phyloP scores from a whole-genome alignment of 2,797 vertebrate genomes.

The Scarus forsteni region DNA sequence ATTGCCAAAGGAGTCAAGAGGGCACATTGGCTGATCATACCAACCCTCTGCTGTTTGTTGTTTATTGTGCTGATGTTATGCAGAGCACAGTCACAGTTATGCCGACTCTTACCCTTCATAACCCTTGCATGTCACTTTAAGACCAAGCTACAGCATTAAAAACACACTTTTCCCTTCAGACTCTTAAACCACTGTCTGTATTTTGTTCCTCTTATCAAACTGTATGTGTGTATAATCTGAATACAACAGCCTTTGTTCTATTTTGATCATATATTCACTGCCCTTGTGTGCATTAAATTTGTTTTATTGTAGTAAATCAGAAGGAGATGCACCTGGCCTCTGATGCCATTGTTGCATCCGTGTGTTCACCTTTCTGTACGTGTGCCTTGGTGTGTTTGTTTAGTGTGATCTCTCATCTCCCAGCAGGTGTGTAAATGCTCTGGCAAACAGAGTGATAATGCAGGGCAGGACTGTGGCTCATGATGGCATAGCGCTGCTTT shows the following conservation, averaged over 20 bases:
- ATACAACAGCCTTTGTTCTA: constrained; percentile 4
- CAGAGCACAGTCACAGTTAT: constrained; percentile 32
- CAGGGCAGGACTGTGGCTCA: constrained; percentile 25
- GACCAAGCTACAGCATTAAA: constrained; percentile 40
- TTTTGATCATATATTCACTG: constrained; percentile 18
- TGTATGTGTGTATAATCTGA: constrained; percentile 24
- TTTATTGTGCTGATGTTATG: constrained; percentile 51
- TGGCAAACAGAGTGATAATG: constrained; percentile 57
- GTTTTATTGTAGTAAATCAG: constrained; percentile 14
- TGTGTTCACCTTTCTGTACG: constrained; percentile 24
- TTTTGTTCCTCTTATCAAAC: constrained; percentile 35
- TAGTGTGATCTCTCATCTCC: constrained; percentile 30
- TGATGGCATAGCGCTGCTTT: constrained; percentile 55
- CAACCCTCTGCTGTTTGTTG: constrained; percentile 38
- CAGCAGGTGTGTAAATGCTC: constrained; percentile 75
- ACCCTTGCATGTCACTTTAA: constrained; percentile 34
- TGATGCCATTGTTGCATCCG: constrained; percentile 36
- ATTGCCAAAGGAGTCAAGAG: constrained; percentile 20
- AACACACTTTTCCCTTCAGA: constrained; percentile 41
- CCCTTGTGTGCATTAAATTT: constrained; percentile 27
- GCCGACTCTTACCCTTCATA: constrained; percentile 23
- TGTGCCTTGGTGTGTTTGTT: constrained; percentile 37
- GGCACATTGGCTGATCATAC: constrained; percentile 2
- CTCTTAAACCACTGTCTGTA: constrained; percentile 51
- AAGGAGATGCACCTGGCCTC: constrained; percentile 54